Base-by-base conservation (phyloP, 2,113 vertebrate genomes). In the Plotosus lineatus region DNA sequence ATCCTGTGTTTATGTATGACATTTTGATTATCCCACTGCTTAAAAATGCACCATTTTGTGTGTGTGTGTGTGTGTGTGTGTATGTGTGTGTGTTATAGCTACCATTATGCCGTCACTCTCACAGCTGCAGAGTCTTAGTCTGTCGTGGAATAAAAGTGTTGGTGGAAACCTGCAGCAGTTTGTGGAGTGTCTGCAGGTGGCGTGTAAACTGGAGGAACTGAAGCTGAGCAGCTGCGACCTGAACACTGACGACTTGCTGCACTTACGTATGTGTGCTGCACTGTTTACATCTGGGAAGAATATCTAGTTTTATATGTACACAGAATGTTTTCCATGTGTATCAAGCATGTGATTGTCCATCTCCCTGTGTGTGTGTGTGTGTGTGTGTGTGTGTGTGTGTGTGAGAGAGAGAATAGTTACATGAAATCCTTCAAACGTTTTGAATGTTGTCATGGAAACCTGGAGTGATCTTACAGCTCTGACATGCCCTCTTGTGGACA, bases 101-200 rank as follows among this genome's bases (percentile, higher is more conserved):
- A 88, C 95, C 71, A 90, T 90, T 3, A 91, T 91, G 81, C 86
- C 92, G 78, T 90, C 92, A 78, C 91, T 95, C 66, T 83, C 87
- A 80, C 90, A 90, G 88, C 93, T 98, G 87, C 88, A 88, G 90
- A 89, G 83, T 17, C 76, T 98, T 86, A 90, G 93, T 83, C 89
- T 98, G 66, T 98, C 96, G 80, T 98, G 96, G 96, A 95, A 95
- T 90, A 98, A 97, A 81, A 94, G 93, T 85, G 92, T 97, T 68
- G 94, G 95, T 10, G 95, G 95, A 48, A 95, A 91, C 79, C 84
- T 96, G 83, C 86, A 90, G 48, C 86, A 94, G 85, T 92, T 98
- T 83, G 89, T 94, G 82, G 93, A 93, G 50, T 89, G 88, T 0
- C 75, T 97, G 75, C 92, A 92, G 87, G 89, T 88, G 40, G 89